Evolutionary conservation across 2,888 invertebrate species (phyloP), one percentile per base, ranked within the genome.

Genomic region (Blomia tropicalis): DNA sequence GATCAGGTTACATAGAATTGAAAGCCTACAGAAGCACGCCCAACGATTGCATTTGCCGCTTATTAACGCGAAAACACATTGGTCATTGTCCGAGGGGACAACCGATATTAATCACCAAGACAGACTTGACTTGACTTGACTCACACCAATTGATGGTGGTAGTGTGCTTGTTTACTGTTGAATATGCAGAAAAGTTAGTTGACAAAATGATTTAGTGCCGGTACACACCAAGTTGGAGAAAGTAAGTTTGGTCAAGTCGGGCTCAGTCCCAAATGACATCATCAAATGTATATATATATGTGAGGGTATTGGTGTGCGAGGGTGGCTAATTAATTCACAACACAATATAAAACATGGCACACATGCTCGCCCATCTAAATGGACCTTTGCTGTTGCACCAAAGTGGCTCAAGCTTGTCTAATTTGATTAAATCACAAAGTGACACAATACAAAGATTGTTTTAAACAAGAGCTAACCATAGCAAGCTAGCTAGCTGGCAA

Each of bases 241-340:
- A 41, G 41, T 41, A 41, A 41, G 14, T 41, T n/a, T n/a, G 41
- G 14, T n/a, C n/a, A n/a, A 47, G 11, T 47, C 51, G 23, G 27
- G 23, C 7, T 7, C 27, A 22, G 7, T 47, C 51, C 51, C 51
- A 47, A 27, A 47, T 47, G 51, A 47, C 51, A 47, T 47, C 51
- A 47, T 47, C 51, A 47, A n/a, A 47, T 47, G 51, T 47, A n/a
- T 47, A 7, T n/a, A n/a, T 17, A 41, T 14, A n/a, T n/a, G n/a
- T n/a, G n/a, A n/a, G n/a, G n/a, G n/a, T n/a, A n/a, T 41, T 41
- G 41, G 41, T 11, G 22, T 22, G 51, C 51, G 51, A 47, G 51
- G 51, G 51, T 47, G 51, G 51, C 51, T 47, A 47, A 47, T 47
- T 47, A 47, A 47, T 47, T 47, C 14, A n/a, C 7, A 47, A 47